Percentiles rank a stretch among this genome's conserved stretches.
Evolutionary conservation across 2,797 vertebrate species (phyloP).

Genomic region (Parauchenoglanis ngamensis): DNA sequence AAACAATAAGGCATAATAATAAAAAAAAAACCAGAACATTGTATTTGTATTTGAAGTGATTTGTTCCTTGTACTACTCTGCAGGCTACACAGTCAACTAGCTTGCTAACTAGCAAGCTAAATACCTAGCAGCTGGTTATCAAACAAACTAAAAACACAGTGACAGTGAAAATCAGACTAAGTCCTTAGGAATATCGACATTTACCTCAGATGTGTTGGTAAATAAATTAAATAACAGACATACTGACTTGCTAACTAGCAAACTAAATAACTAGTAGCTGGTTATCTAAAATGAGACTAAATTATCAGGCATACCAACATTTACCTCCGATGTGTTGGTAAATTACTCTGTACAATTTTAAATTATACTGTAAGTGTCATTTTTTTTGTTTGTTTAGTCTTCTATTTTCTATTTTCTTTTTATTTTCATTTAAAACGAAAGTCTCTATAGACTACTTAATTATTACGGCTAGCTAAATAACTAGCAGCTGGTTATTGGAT

Average conservation of each 20-base stretch:
- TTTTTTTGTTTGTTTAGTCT: neutral
- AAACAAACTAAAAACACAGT: neutral
- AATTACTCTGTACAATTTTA: neutral
- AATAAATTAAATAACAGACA: neutral
- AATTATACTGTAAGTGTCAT: neutral
- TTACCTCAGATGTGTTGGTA: neutral
- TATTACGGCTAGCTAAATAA: neutral
- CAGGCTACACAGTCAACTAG: neutral
- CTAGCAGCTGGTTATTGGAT: neutral
- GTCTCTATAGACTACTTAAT: too few species aligned
- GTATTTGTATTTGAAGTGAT: neutral
- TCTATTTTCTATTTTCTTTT: neutral
- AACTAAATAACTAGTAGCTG: neutral
- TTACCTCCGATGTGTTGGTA: neutral
- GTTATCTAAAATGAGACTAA: too few species aligned
- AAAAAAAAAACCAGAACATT: neutral
- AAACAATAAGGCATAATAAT: neutral
- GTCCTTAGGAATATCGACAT: neutral
- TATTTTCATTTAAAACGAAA: neutral
- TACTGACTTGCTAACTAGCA: neutral
- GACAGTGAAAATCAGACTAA: too few species aligned
- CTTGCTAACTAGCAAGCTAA: constrained; percentile 5
- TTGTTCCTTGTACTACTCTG: neutral
- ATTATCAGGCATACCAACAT: neutral
- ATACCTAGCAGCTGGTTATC: neutral